Conservation (phyloP, 2,797 vertebrate species). For the Myiotriccus ornatus region DNA sequence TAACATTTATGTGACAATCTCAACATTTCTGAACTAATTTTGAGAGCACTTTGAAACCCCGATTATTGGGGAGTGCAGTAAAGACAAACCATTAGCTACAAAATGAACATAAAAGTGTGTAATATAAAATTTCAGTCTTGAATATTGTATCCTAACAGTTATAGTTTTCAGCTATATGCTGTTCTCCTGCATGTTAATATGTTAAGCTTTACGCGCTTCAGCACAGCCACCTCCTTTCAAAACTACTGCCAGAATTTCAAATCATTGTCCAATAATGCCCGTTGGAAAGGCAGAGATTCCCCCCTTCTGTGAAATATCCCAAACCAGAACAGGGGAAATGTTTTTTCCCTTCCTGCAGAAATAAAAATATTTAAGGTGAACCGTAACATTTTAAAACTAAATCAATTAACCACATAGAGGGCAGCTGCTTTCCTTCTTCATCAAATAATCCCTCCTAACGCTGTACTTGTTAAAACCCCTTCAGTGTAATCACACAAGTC, state of each 20-base stretch:
- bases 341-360: neutral
- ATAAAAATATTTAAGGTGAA: neutral
- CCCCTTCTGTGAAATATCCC: neutral
- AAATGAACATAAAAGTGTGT: neutral
- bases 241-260: neutral
- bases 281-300: neutral
- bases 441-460: neutral
- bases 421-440: neutral
- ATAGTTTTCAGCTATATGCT: neutral
- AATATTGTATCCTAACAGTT: neutral
- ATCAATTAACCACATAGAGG: neutral
- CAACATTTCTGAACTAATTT: neutral
- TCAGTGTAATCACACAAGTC: neutral
- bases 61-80: neutral
- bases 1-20: neutral
- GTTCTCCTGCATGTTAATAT: neutral
- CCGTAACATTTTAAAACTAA: neutral
- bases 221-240: neutral
- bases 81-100: neutral
- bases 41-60: neutral
- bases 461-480: neutral
- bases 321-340: neutral
- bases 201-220: neutral
- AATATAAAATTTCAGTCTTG: neutral
- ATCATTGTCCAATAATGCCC: rapidly evolving